Evolutionary conservation across 2,797 vertebrate genomes (phyloP).

Genomic region (Syngnathus rostellatus): DNA sequence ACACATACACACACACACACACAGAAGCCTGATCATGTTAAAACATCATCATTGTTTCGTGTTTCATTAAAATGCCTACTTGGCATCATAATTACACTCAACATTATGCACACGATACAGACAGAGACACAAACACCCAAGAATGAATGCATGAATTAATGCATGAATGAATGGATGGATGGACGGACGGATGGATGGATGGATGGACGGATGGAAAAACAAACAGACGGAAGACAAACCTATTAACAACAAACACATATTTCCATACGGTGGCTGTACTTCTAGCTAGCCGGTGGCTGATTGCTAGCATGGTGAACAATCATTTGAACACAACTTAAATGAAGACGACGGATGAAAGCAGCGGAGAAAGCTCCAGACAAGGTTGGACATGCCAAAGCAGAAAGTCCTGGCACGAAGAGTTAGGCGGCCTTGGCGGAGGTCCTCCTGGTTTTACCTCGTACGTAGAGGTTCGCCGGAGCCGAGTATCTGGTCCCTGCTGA

Average conservation of each 20-base stretch:
- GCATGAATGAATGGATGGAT: neutral
- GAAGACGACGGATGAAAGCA: neutral
- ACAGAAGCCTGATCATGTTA: neutral
- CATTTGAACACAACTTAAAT: neutral
- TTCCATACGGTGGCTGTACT: neutral
- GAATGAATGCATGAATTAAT: neutral
- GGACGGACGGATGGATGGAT: neutral
- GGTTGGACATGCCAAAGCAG: neutral
- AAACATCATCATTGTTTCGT: neutral
- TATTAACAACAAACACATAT: conserved; percentile 1
- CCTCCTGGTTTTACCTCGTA: conserved; percentile 82
- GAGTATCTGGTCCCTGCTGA: conserved; percentile 93
- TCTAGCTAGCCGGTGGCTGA: neutral
- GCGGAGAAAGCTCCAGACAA: neutral
- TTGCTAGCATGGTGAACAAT: neutral
- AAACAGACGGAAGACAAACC: too few species aligned
- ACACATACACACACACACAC: conserved; percentile 8
- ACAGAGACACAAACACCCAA: neutral
- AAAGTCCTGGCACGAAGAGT: neutral
- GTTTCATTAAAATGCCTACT: neutral
- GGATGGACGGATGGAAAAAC: too few species aligned
- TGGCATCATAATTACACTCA: neutral
- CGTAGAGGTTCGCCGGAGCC: conserved; percentile 93
- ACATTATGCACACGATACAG: neutral
- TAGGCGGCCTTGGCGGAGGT: neutral